phyloP scores from a whole-genome alignment of 2,888 invertebrate genomes.

The Orthonevra nobilis region DNA sequence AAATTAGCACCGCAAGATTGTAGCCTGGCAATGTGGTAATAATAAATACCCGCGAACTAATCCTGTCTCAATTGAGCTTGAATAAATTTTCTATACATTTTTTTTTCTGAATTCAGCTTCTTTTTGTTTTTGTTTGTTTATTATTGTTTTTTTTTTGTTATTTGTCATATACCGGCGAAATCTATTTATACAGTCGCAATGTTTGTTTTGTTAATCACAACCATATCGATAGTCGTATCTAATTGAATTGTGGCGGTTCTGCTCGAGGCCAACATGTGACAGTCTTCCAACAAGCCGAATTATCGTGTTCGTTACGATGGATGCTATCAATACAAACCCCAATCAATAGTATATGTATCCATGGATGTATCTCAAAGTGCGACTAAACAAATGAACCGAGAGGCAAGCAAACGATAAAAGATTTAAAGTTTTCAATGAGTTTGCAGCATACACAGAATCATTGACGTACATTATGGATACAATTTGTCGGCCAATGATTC shows the following conservation, averaged over 20 bases:
- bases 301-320: slow-evolving; percentile 7
- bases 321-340: too few species aligned
- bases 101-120: too few species aligned
- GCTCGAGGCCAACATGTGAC: not conserved
- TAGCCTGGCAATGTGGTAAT: not conserved
- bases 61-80: not conserved
- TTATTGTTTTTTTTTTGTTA: too few species aligned
- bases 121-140: too few species aligned
- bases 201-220: slow-evolving; percentile 32
- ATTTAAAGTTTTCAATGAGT: slow-evolving; percentile 14
- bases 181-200: slow-evolving; percentile 7
- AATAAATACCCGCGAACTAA: slow-evolving; percentile 11
- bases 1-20: too few species aligned
- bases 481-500: not conserved
- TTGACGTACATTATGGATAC: not conserved
- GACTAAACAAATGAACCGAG: not conserved
- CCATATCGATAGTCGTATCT: slow-evolving; percentile 19
- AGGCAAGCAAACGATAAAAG: not conserved
- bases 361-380: too few species aligned
- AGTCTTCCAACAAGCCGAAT: not conserved
- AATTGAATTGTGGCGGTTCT: slow-evolving; percentile 17
- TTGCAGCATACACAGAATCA: slow-evolving; percentile 1
- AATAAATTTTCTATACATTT: too few species aligned
- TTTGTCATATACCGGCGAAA: too few species aligned
- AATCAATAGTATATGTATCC: too few species aligned